These are phyloP conservation scores for Simalia tracyae DNA, from an alignment of 2,797 vertebrate genomes.

Conservation along the genomic window DNA sequence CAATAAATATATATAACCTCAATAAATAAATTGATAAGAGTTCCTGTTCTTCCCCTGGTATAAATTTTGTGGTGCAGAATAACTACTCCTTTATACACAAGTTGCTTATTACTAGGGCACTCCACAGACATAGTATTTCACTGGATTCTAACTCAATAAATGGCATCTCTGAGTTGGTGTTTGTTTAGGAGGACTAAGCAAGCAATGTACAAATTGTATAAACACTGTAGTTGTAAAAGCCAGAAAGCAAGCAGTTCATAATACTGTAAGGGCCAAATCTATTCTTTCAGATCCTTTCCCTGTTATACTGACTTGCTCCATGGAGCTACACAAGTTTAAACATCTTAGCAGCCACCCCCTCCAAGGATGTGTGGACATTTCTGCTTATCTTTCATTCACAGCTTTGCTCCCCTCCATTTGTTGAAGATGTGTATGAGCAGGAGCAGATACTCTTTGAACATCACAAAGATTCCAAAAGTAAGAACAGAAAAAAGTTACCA, in stretches of 20 bases:
- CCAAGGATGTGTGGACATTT: constrained; percentile 8
- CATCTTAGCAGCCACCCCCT: background rate
- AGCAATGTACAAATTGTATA: background rate
- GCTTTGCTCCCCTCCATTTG: background rate
- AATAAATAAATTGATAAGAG: background rate
- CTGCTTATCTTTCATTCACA: constrained; percentile 31
- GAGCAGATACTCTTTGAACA: constrained; percentile 20
- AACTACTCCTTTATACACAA: background rate
- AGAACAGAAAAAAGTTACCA: background rate
- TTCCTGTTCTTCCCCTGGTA: background rate
- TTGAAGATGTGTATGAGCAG: background rate
- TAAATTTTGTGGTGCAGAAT: background rate
- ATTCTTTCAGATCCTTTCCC: background rate
- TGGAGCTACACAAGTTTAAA: background rate
- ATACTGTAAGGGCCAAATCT: background rate
- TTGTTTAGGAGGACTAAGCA: background rate
- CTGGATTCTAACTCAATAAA: background rate
- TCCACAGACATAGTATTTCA: background rate
- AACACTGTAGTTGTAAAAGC: background rate
- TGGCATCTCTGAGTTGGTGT: background rate
- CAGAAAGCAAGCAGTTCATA: background rate
- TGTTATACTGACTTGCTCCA: background rate
- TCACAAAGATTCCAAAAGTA: constrained; percentile 2
- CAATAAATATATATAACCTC: background rate
- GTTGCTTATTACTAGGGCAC: background rate